phyloP scores from a whole-genome alignment of 2,113 vertebrate species.

The Pseudopipra pipra region DNA sequence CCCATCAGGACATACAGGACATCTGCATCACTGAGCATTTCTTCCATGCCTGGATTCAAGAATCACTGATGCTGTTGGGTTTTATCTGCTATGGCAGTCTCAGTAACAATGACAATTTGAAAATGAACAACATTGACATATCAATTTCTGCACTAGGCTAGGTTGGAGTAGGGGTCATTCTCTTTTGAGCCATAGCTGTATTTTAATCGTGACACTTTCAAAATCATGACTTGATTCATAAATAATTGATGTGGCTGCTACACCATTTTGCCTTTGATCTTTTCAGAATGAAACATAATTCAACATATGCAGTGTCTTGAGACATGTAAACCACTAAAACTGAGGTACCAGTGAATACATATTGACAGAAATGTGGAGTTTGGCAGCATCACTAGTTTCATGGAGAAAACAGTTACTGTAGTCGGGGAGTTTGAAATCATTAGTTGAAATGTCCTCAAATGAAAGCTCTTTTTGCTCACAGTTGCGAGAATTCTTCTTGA shows the following conservation, averaged over 20 bases:
- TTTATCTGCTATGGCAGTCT: neutral
- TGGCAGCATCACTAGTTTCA: neutral
- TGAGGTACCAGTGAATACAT: neutral
- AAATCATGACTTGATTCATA: conserved; percentile 5
- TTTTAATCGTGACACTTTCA: neutral
- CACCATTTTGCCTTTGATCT: neutral
- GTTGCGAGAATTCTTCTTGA: neutral
- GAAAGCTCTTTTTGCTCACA: neutral
- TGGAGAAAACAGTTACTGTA: neutral
- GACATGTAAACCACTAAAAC: conserved; percentile 3
- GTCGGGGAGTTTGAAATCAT: neutral
- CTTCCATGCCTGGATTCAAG: neutral
- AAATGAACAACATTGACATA: neutral
- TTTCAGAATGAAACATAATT: neutral
- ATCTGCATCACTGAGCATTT: neutral
- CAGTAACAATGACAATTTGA: neutral
- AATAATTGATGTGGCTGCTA: neutral
- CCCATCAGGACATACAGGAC: neutral
- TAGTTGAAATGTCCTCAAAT: neutral
- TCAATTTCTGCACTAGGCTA: neutral
- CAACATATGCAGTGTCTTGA: neutral
- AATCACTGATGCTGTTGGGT: neutral
- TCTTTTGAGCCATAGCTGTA: neutral
- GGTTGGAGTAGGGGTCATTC: neutral
- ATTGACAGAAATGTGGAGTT: neutral